These are phyloP conservation scores for Apodemus speciosus DNA, from an alignment of 2,113 vertebrate species.

Conservation along the genomic window DNA sequence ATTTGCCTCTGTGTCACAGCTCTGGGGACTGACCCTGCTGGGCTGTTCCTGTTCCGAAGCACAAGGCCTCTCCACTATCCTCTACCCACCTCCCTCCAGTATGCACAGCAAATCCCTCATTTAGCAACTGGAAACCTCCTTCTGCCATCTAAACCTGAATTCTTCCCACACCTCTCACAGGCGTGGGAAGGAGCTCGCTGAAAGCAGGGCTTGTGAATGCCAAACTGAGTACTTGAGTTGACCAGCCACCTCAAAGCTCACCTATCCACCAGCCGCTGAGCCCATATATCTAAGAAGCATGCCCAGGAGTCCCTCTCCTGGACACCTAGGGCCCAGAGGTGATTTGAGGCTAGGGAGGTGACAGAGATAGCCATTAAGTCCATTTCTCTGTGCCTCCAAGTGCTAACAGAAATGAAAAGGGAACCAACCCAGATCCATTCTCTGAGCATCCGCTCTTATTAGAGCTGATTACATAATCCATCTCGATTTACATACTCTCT, in stretches of 20 bases:
- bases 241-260: background rate
- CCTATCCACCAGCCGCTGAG: background rate
- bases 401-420: slow-evolving; percentile 69
- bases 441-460: slow-evolving; percentile 58
- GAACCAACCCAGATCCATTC: slow-evolving; percentile 64
- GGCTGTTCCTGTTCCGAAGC: background rate
- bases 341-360: background rate
- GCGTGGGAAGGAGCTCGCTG: background rate
- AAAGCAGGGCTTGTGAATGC: background rate
- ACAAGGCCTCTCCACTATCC: background rate
- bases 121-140: background rate
- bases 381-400: slow-evolving; percentile 23
- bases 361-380: background rate
- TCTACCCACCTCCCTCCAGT: background rate
- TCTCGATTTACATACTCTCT: slow-evolving; percentile 57
- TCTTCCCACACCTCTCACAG: background rate
- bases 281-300: background rate
- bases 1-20: background rate
- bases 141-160: background rate
- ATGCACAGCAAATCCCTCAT: background rate
- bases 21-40: background rate
- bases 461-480: slow-evolving; percentile 61
- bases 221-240: background rate
- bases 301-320: background rate
- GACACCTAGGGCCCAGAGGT: background rate